phyloP scores from a whole-genome alignment of 53 echinoderm and acorn worm species.

The Mesocentrotus franciscanus region DNA sequence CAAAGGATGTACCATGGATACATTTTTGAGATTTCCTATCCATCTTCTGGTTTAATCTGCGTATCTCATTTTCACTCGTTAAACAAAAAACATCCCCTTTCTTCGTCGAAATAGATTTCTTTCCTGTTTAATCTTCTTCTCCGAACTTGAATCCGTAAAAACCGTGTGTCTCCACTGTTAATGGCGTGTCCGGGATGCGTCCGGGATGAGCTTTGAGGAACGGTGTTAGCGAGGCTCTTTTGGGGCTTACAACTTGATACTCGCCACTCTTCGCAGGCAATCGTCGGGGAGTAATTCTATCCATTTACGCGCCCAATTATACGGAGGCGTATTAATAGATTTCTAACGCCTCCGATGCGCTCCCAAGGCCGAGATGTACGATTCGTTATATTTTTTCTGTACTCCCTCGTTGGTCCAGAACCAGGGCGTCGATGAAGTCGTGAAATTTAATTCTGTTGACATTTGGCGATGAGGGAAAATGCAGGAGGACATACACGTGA shows the following conservation, averaged over 20 bases:
- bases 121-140: not conserved
- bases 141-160: not conserved
- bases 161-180: not conserved
- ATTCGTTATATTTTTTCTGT: not conserved
- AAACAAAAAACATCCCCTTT: not conserved
- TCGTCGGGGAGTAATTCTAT: constrained; percentile 18
- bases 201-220: not conserved
- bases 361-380: not conserved
- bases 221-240: not conserved
- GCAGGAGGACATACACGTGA: not conserved
- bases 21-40: not conserved
- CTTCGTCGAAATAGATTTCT: not conserved
- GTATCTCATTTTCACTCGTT: not conserved
- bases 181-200: not conserved
- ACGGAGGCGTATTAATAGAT: constrained; percentile 7
- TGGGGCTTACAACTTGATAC: constrained; percentile 19
- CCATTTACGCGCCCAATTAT: constrained; percentile 29
- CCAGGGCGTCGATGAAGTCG: not conserved
- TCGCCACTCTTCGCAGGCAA: not conserved
- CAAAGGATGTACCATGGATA: not conserved
- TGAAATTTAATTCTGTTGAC: constrained; percentile 40
- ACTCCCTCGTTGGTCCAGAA: not conserved
- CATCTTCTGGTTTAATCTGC: not conserved
- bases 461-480: not conserved
- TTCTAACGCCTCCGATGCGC: not conserved